phyloP scores from a whole-genome alignment of 2,888 invertebrate species.

The Drosophila mulleri region DNA sequence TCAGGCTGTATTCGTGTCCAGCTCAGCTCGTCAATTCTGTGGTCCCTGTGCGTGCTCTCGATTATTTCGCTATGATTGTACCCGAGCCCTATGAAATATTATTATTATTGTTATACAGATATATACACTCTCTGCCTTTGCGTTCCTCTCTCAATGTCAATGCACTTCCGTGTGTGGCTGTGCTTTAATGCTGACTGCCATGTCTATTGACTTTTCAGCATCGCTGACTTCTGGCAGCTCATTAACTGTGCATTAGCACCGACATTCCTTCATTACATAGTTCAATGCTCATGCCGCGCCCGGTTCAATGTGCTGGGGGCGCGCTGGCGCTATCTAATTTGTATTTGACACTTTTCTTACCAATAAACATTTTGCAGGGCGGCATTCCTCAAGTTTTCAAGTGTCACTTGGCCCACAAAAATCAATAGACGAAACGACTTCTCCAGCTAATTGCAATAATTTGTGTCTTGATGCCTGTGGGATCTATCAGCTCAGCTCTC shows the following conservation, averaged over 20 bases:
- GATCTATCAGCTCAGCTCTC: slow-evolving; percentile 19
- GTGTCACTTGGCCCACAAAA: slow-evolving; percentile 64
- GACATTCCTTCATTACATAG: slow-evolving; percentile 15
- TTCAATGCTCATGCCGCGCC: slow-evolving; percentile 36
- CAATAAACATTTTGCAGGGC: neutral
- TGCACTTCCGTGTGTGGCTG: slow-evolving; percentile 63
- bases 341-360: slow-evolving; percentile 26
- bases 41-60: slow-evolving; percentile 26
- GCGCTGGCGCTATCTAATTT: slow-evolving; percentile 31
- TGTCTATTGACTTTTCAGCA: slow-evolving; percentile 55
- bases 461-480: slow-evolving; percentile 46
- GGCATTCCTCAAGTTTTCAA: slow-evolving; percentile 61
- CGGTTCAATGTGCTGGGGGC: slow-evolving; percentile 40
- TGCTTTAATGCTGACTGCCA: slow-evolving; percentile 42
- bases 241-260: slow-evolving; percentile 46
- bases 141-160: slow-evolving; percentile 51
- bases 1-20: slow-evolving; percentile 46
- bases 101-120: slow-evolving; percentile 14
- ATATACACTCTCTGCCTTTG: neutral
- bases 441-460: slow-evolving; percentile 73
- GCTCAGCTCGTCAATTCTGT: slow-evolving; percentile 38
- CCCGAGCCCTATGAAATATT: slow-evolving; percentile 22
- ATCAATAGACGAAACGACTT: slow-evolving; percentile 66
- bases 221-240: slow-evolving; percentile 52
- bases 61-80: slow-evolving; percentile 43